Percentiles rank a stretch among this genome's conserved stretches.
phyloP scores from a whole-genome alignment of 2,113 vertebrate genomes.

The Ammospiza caudacuta region DNA sequence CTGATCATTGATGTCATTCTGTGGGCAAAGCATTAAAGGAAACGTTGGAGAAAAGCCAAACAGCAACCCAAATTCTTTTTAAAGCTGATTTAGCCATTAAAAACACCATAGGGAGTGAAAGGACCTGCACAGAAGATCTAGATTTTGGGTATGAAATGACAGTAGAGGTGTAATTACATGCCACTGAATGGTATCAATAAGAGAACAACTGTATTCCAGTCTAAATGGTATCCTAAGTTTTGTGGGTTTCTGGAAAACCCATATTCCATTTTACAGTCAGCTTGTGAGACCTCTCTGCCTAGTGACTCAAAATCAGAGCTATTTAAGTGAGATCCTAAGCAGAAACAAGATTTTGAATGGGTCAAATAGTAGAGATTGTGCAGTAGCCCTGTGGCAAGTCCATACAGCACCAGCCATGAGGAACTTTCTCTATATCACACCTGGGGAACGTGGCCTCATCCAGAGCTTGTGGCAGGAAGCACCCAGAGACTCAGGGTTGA shows the following conservation, averaged over 20 bases:
- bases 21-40: not conserved
- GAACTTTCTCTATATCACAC: not conserved
- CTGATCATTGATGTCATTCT: not conserved
- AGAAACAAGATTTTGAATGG: not conserved
- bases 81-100: not conserved
- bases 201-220: not conserved
- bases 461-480: not conserved
- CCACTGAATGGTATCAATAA: not conserved
- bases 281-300: not conserved
- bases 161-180: not conserved
- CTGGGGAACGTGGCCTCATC: not conserved
- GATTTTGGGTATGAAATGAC: not conserved
- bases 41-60: not conserved
- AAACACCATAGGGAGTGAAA: fast-evolving
- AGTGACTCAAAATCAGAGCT: not conserved
- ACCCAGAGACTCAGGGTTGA: fast-evolving
- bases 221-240: not conserved
- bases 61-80: not conserved
- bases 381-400: not conserved
- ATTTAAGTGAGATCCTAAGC: not conserved
- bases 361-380: not conserved
- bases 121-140: not conserved
- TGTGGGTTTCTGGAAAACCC: not conserved
- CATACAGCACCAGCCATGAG: not conserved
- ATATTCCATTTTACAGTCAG: not conserved